Percentiles rank a stretch among this genome's conserved stretches.
These are phyloP conservation scores for Ictalurus punctatus DNA, from an alignment of 2,113 vertebrate genomes.

Conservation along the genomic window DNA sequence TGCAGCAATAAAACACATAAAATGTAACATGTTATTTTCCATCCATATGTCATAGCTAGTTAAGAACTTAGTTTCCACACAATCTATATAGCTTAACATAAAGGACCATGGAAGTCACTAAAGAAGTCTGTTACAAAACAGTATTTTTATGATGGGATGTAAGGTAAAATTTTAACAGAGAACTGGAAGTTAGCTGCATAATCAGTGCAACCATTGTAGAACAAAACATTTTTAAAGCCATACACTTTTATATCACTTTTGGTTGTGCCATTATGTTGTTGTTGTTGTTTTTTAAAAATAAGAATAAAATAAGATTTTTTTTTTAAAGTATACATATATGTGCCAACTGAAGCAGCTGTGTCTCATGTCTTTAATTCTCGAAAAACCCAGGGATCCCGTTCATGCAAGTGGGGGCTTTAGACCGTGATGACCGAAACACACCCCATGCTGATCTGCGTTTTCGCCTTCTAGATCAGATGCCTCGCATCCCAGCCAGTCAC, in stretches of 20 bases:
- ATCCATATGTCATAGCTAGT: background rate
- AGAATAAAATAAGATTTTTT: background rate
- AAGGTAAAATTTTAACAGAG: background rate
- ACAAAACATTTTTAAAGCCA: background rate
- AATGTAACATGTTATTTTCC: too few relatives aligned
- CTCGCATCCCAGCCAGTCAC: constrained; percentile 71
- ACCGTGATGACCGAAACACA: constrained; percentile 71
- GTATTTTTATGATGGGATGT: background rate
- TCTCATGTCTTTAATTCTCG: background rate
- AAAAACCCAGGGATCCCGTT: constrained; percentile 69
- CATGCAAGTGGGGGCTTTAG: constrained; percentile 75
- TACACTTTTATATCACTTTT: background rate
- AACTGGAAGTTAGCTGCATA: background rate
- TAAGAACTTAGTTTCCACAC: background rate
- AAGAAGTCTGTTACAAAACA: too few relatives aligned
- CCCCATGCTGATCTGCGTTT: constrained; percentile 77
- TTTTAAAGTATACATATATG: background rate
- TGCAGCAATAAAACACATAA: background rate
- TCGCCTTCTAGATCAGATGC: constrained; percentile 74
- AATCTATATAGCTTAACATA: background rate
- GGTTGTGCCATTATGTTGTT: background rate
- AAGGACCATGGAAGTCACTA: too few relatives aligned
- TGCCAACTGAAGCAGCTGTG: background rate
- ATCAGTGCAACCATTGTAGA: background rate
- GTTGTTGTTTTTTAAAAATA: background rate